Conservation (phyloP, 92 coral and sea anemone species). For the Anthopleura xanthogrammica region DNA sequence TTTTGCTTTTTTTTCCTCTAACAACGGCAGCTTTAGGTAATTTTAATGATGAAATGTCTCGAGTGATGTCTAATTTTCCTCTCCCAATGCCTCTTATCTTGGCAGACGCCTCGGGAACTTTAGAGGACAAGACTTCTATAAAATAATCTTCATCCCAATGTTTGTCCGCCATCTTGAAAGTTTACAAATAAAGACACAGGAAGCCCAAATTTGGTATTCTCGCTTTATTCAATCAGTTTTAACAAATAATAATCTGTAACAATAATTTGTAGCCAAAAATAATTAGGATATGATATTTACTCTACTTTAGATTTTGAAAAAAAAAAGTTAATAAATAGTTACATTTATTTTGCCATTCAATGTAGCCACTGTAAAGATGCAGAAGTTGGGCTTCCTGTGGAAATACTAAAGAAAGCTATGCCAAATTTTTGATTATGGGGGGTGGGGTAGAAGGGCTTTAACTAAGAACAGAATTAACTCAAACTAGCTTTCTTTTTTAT, state of each 20-base stretch:
- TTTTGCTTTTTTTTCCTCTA: neutral
- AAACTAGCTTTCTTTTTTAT: neutral
- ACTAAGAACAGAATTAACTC: neutral
- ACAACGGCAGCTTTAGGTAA: conserved; percentile 30
- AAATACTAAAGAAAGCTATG: neutral
- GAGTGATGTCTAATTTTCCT: conserved; percentile 19
- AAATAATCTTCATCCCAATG: conserved; percentile 20
- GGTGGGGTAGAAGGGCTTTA: neutral
- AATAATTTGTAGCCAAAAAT: too few species aligned
- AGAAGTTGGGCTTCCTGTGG: neutral
- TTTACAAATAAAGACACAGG: neutral
- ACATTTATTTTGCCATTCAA: neutral
- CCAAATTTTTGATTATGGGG: neutral
- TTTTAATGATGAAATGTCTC: conserved; percentile 10
- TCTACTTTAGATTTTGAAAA: too few species aligned
- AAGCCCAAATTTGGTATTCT: neutral
- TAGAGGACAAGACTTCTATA: conserved; percentile 20
- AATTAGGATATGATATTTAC: too few species aligned
- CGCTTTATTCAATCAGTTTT: neutral
- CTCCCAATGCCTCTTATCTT: conserved; percentile 19
- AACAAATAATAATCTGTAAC: too few species aligned
- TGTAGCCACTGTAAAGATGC: neutral
- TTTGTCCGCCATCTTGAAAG: conserved; percentile 42
- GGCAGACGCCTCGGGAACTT: neutral
- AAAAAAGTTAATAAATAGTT: too few species aligned